phyloP scores from a whole-genome alignment of 2,888 invertebrate genomes.

The Synergus gifuensis region DNA sequence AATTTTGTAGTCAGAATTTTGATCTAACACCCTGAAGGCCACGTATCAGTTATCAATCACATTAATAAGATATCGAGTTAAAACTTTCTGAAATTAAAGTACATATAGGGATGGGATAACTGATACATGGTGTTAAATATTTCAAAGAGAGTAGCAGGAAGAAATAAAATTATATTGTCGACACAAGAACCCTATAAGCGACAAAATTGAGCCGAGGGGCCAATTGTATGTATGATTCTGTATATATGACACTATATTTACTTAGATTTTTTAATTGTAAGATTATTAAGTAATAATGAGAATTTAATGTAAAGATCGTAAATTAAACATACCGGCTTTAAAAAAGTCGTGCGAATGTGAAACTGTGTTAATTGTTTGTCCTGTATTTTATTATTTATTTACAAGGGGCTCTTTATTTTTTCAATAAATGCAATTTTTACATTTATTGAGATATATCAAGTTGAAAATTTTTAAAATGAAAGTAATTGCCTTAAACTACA shows the following conservation, averaged over 20 bases:
- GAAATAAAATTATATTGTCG: conserved; percentile 49
- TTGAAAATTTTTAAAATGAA: too few relatives aligned
- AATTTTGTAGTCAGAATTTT: neutral
- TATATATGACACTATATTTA: conserved; percentile 56
- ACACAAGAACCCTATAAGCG: conserved; percentile 11
- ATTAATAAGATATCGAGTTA: too few relatives aligned
- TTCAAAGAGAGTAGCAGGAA: conserved; percentile 39
- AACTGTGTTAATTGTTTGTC: neutral
- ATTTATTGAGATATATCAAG: too few relatives aligned
- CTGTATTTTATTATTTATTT: neutral
- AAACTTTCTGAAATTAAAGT: too few relatives aligned
- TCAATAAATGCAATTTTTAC: too few relatives aligned
- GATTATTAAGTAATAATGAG: neutral
- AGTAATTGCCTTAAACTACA: too few relatives aligned
- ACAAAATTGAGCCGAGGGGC: conserved; percentile 40
- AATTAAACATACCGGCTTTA: conserved; percentile 53
- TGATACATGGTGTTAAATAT: neutral
- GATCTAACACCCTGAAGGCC: too few relatives aligned
- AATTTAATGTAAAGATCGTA: conserved; percentile 47
- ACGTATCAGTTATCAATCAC: too few relatives aligned
- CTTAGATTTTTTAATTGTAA: conserved; percentile 25
- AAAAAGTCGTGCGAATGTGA: conserved; percentile 49
- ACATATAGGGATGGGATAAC: too few relatives aligned
- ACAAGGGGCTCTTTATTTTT: neutral
- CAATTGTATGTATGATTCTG: conserved; percentile 61